Percentiles rank a stretch among this genome's conserved stretches.
Conservation (phyloP, 2,888 invertebrate genomes). For the Nomada ferruginata region DNA sequence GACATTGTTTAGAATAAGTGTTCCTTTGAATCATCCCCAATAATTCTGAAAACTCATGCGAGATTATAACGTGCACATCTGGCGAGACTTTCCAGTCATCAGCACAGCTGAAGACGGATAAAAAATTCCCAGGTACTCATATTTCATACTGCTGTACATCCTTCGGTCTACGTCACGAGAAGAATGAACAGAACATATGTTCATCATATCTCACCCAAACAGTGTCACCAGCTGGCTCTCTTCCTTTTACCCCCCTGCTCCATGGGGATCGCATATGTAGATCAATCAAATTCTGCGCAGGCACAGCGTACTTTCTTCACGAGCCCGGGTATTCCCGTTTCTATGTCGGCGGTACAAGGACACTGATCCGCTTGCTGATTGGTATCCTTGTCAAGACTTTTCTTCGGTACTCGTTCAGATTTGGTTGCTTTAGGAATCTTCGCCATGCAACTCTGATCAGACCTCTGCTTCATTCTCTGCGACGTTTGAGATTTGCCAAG, state of each 20-base stretch:
- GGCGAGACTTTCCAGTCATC: neutral
- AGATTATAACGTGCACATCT: too few relatives aligned
- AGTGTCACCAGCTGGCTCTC: neutral
- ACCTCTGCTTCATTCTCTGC: constrained; percentile 47
- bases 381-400: neutral
- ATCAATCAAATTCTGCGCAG: constrained; percentile 59
- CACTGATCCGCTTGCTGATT: constrained; percentile 16
- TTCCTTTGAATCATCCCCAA: too few relatives aligned
- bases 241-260: neutral
- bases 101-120: neutral
- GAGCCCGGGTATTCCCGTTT: neutral
- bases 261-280: neutral
- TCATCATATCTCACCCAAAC: neutral
- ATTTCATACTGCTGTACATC: too few relatives aligned
- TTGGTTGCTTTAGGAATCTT: constrained; percentile 61
- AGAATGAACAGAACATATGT: too few relatives aligned
- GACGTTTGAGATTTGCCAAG: neutral
- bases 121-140: neutral
- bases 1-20: too few relatives aligned
- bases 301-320: constrained; percentile 34
- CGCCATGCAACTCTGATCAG: constrained; percentile 68
- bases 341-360: constrained; percentile 37
- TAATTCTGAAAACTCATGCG: too few relatives aligned
- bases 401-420: neutral
- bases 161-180: too few relatives aligned